These are phyloP conservation scores for Neolamprologus modestus DNA, from an alignment of 2,113 vertebrate genomes.

Conservation along the genomic window DNA sequence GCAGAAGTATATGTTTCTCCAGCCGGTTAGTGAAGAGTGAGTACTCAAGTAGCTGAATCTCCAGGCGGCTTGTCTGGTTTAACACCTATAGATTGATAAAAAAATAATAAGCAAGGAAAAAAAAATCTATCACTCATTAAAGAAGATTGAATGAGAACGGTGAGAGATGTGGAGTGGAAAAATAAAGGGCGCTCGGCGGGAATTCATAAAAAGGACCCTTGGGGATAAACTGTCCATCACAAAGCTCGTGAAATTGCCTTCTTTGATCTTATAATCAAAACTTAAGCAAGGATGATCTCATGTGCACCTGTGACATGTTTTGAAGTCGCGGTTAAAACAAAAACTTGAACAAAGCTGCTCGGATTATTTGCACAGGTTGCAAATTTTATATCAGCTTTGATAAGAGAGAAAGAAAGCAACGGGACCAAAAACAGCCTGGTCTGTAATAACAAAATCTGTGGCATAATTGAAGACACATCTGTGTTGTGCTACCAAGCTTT, in stretches of 20 bases:
- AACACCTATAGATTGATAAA: constrained; percentile 63
- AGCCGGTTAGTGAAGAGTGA: constrained; percentile 74
- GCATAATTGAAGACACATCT: constrained; percentile 51
- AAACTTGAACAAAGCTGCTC: constrained; percentile 14
- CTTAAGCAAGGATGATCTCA: background rate
- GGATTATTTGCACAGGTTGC: constrained; percentile 60
- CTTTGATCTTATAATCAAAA: constrained; percentile 23
- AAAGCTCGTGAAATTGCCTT: background rate
- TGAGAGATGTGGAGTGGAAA: background rate
- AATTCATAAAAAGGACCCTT: background rate
- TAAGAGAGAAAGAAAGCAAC: constrained; percentile 25
- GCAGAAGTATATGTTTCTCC: constrained; percentile 76
- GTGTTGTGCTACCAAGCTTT: constrained; percentile 46
- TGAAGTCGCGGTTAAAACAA: constrained; percentile 48
- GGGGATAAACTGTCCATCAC: background rate
- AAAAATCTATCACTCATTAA: background rate
- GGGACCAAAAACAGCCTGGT: constrained; percentile 34
- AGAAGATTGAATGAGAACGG: background rate
- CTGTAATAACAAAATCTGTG: constrained; percentile 57
- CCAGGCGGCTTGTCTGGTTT: constrained; percentile 77
- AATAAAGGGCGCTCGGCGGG: background rate
- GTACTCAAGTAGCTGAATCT: constrained; percentile 79
- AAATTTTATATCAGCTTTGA: constrained; percentile 23
- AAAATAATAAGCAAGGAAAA: background rate
- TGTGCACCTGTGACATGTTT: constrained; percentile 34